phyloP scores from a whole-genome alignment of 1,140 invertebrate species.

The Pachypsylla venusta region DNA sequence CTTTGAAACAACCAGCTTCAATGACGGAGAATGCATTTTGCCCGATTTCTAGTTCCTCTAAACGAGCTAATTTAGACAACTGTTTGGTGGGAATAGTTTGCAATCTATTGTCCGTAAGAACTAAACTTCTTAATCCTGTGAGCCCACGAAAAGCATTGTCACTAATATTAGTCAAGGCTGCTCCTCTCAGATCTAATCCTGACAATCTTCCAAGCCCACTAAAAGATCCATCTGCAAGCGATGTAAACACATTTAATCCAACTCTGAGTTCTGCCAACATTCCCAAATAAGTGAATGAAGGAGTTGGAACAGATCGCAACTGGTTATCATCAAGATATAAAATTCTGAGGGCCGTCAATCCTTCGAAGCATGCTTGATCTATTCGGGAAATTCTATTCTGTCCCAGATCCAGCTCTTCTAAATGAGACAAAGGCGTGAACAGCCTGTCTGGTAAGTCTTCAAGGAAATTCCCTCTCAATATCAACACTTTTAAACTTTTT shows the following conservation, averaged over 20 bases:
- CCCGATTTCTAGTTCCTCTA: slow-evolving; percentile 65
- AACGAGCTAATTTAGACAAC: slow-evolving; percentile 45
- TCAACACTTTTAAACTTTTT: slow-evolving; percentile 56
- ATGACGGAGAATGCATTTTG: slow-evolving; percentile 61
- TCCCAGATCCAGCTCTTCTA: slow-evolving; percentile 74
- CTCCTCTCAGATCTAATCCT: slow-evolving; percentile 61
- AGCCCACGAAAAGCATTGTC: slow-evolving; percentile 58
- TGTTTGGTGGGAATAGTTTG: slow-evolving; percentile 56
- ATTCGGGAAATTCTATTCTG: slow-evolving; percentile 70
- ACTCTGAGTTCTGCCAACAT: slow-evolving; percentile 67
- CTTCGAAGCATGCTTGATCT: slow-evolving; percentile 60
- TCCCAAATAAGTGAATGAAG: slow-evolving; percentile 49
- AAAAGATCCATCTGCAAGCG: slow-evolving; percentile 56
- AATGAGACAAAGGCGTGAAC: slow-evolving; percentile 53
- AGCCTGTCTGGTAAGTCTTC: slow-evolving; percentile 56
- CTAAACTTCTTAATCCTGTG: slow-evolving; percentile 50
- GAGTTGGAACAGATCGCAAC: slow-evolving; percentile 53
- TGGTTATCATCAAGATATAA: slow-evolving; percentile 76
- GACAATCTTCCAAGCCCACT: slow-evolving; percentile 52
- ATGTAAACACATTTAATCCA: slow-evolving; percentile 61
- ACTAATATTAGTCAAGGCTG: slow-evolving; percentile 58
- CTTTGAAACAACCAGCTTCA: slow-evolving; percentile 52
- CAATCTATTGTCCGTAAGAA: slow-evolving; percentile 63
- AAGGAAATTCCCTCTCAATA: slow-evolving; percentile 65
- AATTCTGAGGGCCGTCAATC: slow-evolving; percentile 53